Evolutionary conservation across 92 coral and sea anemone genomes (phyloP), one percentile per base, ranked within the genome.

Genomic region (Zoanthus solanderi): DNA sequence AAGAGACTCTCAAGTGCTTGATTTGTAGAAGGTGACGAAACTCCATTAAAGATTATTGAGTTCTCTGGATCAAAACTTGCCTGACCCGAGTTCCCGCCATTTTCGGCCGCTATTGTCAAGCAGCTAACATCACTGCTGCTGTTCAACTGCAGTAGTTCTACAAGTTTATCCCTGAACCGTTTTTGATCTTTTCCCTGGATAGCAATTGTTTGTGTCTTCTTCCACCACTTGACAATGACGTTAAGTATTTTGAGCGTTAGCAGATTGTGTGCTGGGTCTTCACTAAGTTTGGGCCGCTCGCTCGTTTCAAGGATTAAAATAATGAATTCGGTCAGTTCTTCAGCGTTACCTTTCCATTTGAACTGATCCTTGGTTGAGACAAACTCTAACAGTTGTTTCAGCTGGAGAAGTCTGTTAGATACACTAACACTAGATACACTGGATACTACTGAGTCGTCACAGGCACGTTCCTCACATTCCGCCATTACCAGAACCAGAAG

Each of bases 181-280:
- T 42, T 58, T 5, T 78, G 84, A 10, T 78, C 84, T 60, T 78
- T 78, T 34, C 84, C 84, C 30, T 78, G 84, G 16, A 78, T 78
- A 5, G 84, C 84, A 61, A 78, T 78, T 78, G 83, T 78, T 78
- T 78, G 83, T 78, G 83, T 78, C 47, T 58, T 58, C 52, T 78
- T 78, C 71, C 83, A 78, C 83, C 83, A 78, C 69, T 78, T 78
- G 42, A 78, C 83, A 78, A 78, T 31, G 52, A 32, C 32, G 53
- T 58, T 78, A 17, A 58, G 31, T 78, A 78, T 78, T 57, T 78
- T 78, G 68, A 78, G 58, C 50, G 52, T 50, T 37, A 78, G 52
- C 42, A 78, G 69, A 34, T 78, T 78, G 83, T 57, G 83, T 50
- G 83, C 71, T 42, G 71, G 83, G 18, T 78, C 71, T 78, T 78